phyloP scores from a whole-genome alignment of 1,140 invertebrate species.

The Sarcophaga peregrina region DNA sequence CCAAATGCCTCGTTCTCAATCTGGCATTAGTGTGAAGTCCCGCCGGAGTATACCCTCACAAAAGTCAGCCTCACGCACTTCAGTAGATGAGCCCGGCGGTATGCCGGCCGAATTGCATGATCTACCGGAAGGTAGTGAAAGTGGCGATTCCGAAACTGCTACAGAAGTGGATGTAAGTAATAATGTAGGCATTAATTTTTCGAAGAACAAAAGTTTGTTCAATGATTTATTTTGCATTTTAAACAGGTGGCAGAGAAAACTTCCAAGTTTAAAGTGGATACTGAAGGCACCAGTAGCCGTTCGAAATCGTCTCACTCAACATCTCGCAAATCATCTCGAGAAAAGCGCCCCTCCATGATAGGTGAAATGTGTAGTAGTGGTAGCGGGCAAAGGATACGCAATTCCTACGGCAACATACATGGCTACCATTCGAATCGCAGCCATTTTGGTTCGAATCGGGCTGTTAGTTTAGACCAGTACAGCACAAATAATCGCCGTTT shows the following conservation, averaged over 20 bases:
- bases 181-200: background rate
- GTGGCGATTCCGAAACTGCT: slow-evolving; percentile 76
- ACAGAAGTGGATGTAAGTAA: slow-evolving; percentile 77
- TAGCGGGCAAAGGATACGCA: slow-evolving; percentile 62
- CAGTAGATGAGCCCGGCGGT: slow-evolving; percentile 71
- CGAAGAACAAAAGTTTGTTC: background rate
- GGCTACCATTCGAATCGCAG: slow-evolving; percentile 63
- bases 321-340: slow-evolving; percentile 62
- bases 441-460: slow-evolving; percentile 64
- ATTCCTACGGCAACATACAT: slow-evolving; percentile 65
- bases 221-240: background rate
- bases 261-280: slow-evolving; percentile 79
- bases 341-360: slow-evolving; percentile 66
- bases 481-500: slow-evolving; percentile 61
- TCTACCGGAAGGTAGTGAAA: slow-evolving; percentile 72
- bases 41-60: slow-evolving; percentile 65
- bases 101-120: slow-evolving; percentile 69
- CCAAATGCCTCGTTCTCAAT: slow-evolving; percentile 67
- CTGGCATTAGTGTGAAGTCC: slow-evolving; percentile 65
- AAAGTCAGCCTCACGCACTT: slow-evolving; percentile 68
- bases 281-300: slow-evolving; percentile 70
- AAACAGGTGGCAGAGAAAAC: slow-evolving; percentile 74
- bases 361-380: slow-evolving; percentile 65
- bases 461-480: slow-evolving; percentile 65
- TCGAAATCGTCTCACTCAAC: slow-evolving; percentile 63